Evolutionary conservation across 1,140 invertebrate species (phyloP), one percentile per base, ranked within the genome.

Genomic region (Rhagoletis zephyria): DNA sequence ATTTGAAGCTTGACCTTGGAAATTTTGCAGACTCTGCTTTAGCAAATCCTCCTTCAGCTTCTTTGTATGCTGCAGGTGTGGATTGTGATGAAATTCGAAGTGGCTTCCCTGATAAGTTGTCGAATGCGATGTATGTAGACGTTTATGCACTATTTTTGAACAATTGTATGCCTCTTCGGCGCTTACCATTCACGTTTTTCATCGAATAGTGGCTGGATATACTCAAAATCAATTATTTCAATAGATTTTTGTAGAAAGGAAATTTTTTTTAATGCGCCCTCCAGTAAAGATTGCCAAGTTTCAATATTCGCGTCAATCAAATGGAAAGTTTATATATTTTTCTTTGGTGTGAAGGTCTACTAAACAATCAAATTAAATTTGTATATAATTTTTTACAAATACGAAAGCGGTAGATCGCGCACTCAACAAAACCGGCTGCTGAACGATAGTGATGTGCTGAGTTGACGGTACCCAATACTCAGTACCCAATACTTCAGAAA

Each of bases 31-130:
- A 16, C 12, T 19, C 7, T 40, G 61, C 63, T n/a, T 65, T 70
- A 48, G 67, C 6, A 59, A 40, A 30, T 19, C 42, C 9, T 63
- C 14, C 16, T 5, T 10, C 61, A 60, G 16, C 30, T 9, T 12
- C 30, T 9, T 12, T 70, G 19, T 67, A 30, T 45, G 77, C 30
- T 86, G 48, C 30, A 14, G 77, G 61, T 65, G 85, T 87, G 85
- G 85, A 87, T 88, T 88, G 87, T 88, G 87, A 85, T 88, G 87
- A 88, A 88, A 88, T 88, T 85, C 87, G 87, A 45, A 87, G 19
- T 9, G 2, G n/a, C 48, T 10, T 7, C n/a, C 74, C 74, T 81
- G 74, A 9, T 59, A 81, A 81, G 16, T 51, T 51, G 45, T 59
- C 48, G 16, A 81, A 81, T 81, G n/a, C 19, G 74, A 3, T 81